phyloP scores from a whole-genome alignment of 2,797 vertebrate genomes.

The Notoglanidium macrostoma region DNA sequence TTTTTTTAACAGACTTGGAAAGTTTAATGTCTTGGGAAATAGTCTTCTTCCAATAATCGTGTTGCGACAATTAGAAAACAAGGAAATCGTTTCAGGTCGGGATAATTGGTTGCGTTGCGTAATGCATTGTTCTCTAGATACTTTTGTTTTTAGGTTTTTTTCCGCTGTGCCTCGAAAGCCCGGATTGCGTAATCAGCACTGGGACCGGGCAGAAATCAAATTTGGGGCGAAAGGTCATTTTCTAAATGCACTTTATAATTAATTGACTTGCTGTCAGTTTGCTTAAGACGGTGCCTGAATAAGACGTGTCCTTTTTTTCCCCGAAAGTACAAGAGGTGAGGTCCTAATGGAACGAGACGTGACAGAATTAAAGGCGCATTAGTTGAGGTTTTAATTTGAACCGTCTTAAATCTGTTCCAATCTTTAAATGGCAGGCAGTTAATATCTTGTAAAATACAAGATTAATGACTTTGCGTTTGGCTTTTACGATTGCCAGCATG shows the following conservation, averaged over 20 bases:
- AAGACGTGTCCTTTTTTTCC: neutral
- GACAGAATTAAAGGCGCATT: conserved; percentile 22
- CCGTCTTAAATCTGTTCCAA: neutral
- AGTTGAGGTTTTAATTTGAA: neutral
- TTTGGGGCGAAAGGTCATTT: conserved; percentile 20
- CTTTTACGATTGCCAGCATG: conserved; percentile 9
- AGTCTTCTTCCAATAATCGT: neutral
- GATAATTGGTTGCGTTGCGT: neutral
- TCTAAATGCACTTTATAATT: conserved; percentile 18
- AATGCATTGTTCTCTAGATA: conserved; percentile 16
- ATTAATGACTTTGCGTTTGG: conserved; percentile 5
- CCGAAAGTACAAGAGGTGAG: neutral
- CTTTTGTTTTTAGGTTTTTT: neutral
- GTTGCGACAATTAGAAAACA: conserved; percentile 2
- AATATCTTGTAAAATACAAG: neutral
- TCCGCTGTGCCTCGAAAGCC: neutral
- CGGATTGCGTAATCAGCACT: neutral
- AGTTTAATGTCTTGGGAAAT: conserved; percentile 18
- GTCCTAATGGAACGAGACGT: conserved; percentile 7
- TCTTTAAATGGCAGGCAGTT: conserved; percentile 20
- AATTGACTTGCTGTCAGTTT: conserved; percentile 27
- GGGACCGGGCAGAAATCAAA: neutral
- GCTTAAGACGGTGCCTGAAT: neutral
- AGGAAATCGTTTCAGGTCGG: neutral
- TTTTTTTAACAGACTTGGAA: neutral